phyloP scores from a whole-genome alignment of 2,888 invertebrate species.

The Ramazzottius varieornatus region DNA sequence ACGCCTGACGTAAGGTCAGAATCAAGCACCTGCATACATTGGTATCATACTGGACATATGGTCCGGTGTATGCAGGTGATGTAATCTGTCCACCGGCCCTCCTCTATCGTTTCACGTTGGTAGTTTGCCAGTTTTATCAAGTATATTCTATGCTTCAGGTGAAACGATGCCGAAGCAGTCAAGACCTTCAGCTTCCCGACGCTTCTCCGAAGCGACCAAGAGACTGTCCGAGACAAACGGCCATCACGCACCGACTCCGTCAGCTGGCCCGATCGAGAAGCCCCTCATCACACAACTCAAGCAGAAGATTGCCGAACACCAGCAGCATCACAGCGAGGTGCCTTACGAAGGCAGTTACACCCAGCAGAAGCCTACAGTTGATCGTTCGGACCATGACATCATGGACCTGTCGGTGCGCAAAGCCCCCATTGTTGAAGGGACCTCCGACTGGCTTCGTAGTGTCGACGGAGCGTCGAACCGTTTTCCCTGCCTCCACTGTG shows the following conservation, averaged over 20 bases:
- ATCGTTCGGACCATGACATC: not conserved
- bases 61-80: no score
- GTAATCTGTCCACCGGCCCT: no score
- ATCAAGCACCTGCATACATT: no score
- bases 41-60: no score
- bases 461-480: not conserved
- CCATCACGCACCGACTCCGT: no score
- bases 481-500: not conserved
- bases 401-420: not conserved
- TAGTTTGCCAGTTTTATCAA: no score
- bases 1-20: no score
- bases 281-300: not conserved
- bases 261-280: not conserved
- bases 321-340: not conserved
- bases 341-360: not conserved
- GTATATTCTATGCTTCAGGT: not conserved
- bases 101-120: no score
- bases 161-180: not conserved
- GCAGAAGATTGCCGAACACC: not conserved
- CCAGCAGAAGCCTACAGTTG: not conserved
- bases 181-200: no score
- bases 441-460: not conserved
- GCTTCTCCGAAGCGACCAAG: no score
- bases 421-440: not conserved
- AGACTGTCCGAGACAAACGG: not conserved